phyloP scores from a whole-genome alignment of 2,113 vertebrate genomes.

The Seriola quinqueradiata region DNA sequence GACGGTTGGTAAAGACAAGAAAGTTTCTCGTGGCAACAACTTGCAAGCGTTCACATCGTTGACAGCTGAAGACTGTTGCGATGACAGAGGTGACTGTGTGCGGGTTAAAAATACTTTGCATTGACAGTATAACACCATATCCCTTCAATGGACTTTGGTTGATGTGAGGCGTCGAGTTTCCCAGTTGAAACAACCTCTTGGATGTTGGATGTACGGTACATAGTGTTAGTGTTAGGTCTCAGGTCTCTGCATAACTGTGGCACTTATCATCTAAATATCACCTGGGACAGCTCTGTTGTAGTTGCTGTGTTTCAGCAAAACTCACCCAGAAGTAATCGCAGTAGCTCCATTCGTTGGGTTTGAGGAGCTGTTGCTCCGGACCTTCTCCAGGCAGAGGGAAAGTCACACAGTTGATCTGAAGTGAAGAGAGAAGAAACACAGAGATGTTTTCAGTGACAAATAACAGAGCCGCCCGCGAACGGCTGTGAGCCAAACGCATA shows the following conservation, averaged over 20 bases:
- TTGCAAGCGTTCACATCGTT: too few relatives aligned
- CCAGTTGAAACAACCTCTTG: too few relatives aligned
- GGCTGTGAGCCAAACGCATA: not conserved
- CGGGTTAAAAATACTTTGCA: too few relatives aligned
- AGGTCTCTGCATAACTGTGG: not conserved
- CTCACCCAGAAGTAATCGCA: slow-evolving; percentile 99
- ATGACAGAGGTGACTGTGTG: too few relatives aligned
- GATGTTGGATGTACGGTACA: too few relatives aligned
- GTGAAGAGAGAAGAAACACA: slow-evolving; percentile 2
- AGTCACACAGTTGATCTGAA: slow-evolving; percentile 96
- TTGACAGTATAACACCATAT: too few relatives aligned
- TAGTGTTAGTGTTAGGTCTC: too few relatives aligned
- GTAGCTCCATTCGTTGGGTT: slow-evolving; percentile 98
- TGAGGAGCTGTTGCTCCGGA: slow-evolving; percentile 96
- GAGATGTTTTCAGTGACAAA: not conserved
- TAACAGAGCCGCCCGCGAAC: not conserved
- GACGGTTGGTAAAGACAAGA: too few relatives aligned
- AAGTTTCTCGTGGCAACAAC: too few relatives aligned
- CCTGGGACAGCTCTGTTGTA: not conserved
- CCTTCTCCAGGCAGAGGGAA: slow-evolving; percentile 94
- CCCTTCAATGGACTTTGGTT: too few relatives aligned
- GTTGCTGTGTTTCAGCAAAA: not conserved
- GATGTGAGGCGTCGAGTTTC: too few relatives aligned
- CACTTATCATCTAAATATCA: not conserved
- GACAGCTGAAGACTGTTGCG: too few relatives aligned